A percentile compares a stretch with the other conserved stretches of the same genome.
These are phyloP conservation scores for Okamejei kenojei DNA, from an alignment of 2,797 vertebrate species.

Conservation along the genomic window DNA sequence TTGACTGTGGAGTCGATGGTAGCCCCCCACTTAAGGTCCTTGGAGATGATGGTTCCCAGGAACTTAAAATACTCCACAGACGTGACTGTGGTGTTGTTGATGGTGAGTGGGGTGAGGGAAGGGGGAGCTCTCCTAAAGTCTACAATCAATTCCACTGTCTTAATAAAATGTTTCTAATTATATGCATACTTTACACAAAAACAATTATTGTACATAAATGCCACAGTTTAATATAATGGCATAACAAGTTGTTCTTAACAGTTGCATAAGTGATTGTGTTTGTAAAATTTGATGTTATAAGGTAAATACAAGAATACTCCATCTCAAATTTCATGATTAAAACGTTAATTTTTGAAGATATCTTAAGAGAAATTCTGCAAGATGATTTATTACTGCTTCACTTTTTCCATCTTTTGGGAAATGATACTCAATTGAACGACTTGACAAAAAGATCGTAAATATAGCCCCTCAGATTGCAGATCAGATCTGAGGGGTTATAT, in stretches of 20 bases:
- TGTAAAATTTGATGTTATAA: background rate
- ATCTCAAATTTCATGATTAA: background rate
- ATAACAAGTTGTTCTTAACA: background rate
- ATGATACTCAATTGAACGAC: background rate
- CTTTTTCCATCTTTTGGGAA: background rate
- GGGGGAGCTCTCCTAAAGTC: no score
- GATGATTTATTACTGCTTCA: background rate
- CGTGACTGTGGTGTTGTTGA: no score
- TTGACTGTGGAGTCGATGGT: no score
- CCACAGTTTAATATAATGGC: background rate
- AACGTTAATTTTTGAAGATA: no score
- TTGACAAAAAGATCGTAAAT: background rate
- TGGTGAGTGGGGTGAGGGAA: no score
- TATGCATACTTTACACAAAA: background rate
- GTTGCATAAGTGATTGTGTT: background rate
- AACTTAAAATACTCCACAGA: no score
- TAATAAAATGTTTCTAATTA: background rate
- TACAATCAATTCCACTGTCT: no score
- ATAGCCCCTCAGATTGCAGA: background rate
- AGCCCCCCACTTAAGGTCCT: no score
- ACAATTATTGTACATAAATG: background rate
- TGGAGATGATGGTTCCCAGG: no score
- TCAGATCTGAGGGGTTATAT: no score
- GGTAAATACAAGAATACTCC: background rate
- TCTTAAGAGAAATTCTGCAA: background rate